Conservation (phyloP, 2,113 vertebrate genomes). For the Mystacornis crossleyi region DNA sequence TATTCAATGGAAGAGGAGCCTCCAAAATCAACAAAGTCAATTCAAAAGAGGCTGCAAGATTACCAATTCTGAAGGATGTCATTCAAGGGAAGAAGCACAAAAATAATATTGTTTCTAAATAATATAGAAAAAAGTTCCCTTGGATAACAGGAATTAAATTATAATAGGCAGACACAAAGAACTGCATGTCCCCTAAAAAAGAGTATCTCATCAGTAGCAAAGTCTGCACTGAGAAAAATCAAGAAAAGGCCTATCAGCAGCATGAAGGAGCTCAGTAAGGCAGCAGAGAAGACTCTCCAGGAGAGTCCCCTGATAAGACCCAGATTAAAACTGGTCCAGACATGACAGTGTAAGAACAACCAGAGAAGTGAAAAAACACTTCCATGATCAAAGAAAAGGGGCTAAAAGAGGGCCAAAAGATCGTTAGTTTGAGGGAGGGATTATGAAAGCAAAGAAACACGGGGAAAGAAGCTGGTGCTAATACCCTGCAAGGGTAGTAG, state of each 20-base stretch:
- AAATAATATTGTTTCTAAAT: not conserved
- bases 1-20: not conserved
- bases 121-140: not conserved
- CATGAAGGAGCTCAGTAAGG: not conserved
- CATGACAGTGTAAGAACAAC: not conserved
- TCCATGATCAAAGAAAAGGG: not conserved
- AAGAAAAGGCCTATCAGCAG: not conserved
- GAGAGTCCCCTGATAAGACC: not conserved
- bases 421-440: not conserved
- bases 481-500: not conserved
- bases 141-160: not conserved
- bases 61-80: not conserved
- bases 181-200: not conserved
- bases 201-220: not conserved
- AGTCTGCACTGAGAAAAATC: not conserved
- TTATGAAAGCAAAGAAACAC: not conserved
- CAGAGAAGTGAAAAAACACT: not conserved
- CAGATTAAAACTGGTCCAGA: not conserved
- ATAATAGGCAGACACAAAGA: not conserved
- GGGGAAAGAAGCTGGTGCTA: not conserved
- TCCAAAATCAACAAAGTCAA: not conserved
- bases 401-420: not conserved
- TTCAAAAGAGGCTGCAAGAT: not conserved
- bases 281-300: not conserved
- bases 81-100: not conserved